Evolutionary conservation across 2,888 invertebrate species (phyloP), one percentile per base, ranked within the genome.

Genomic region (Linhomoeus sp.): DNA sequence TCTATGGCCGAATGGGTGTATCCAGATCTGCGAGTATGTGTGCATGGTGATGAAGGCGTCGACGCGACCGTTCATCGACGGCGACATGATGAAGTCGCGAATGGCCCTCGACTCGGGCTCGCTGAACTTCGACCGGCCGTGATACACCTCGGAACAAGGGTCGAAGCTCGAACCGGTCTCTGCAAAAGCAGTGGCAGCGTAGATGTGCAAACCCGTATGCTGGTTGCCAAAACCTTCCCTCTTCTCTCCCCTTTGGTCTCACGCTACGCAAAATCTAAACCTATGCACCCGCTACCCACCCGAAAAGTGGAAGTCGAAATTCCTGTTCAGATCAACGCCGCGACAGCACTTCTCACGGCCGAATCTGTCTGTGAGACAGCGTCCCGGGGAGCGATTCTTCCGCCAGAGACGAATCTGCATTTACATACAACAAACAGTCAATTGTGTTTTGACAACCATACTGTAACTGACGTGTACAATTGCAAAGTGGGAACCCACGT

Each of bases 1-100:
- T 29, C 56, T 53, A 49, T 62, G 62, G n/a, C 57, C 56, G 52
- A 50, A 63, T 12, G 63, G 61, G 49, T 64, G 60, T 33, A 61
- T 60, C 62, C 62, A 61, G 14, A 63, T 50, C 42, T 63, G 63
- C 1, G 61, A 58, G 51, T 63, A 63, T 2, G 63, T 61, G 52
- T 63, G 63, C 24, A 63, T 50, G 9, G 63, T 63, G 24, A 63
- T 55, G 49, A 61, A 63, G 7, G 57, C 62, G 43, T 64, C 60
- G 35, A 62, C 54, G 39, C 58, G 59, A 9, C 61, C 59, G 24
- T 49, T 42, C 36, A 62, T 33, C n/a, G n/a, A n/a, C n/a, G n/a
- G n/a, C 45, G 58, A 60, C 23, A 53, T 45, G 25, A 64, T 49
- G 43, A 55, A 56, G 50, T 63, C 56, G 14, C 61, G 49, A 23